Evolutionary conservation across 2,113 vertebrate genomes (phyloP), one percentile per base, ranked within the genome.

Genomic region (Fukomys damarensis): DNA sequence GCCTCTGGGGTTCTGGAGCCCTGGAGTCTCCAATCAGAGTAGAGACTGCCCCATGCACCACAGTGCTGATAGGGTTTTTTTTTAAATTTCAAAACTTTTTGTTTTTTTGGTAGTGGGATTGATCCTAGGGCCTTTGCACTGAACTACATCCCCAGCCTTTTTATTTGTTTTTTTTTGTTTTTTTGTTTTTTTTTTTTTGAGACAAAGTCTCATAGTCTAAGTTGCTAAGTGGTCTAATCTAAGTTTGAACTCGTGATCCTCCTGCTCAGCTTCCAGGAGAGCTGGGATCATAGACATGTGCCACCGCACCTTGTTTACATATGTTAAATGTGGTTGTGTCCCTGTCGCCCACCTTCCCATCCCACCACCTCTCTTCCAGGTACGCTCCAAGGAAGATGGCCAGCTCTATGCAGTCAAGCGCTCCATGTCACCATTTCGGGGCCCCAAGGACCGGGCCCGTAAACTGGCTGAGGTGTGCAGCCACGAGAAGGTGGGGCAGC

Each of bases 381-480:
- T 99, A 11, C 98, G 98, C 94, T 99, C 98, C 91, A 98, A 98
- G 38, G 96, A 98, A 46, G 99, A 99, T 0, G 98, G 99, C 6
- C 91, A 38, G 1, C 97, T 99, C 38, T 99, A 99, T n/a, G 99
- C 99, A 0, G 98, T 99, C 32, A 99, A 99, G 96, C 98, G 99
- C 5, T 99, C 99, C 0, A 98, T 99, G 91, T 98, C 99, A 0
- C 99, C 99, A 3, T 99, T 99, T 97, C 98, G 99, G 49, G 99
- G 99, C 7, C 98, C 98, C 84, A 96, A 97, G 30, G 99, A 99
- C 94, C 98, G 99, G 38, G 98, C 98, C 61, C 98, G 98, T 17
- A 99, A 99, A 86, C 79, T 99, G 80, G 98, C 98, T 1, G 99
- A 99, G 97, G 99, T 99, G 46, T 97, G 98, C 7, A 99, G 99